Conservation (phyloP, 2,797 vertebrate genomes). For the Myiothlypis coronata region DNA sequence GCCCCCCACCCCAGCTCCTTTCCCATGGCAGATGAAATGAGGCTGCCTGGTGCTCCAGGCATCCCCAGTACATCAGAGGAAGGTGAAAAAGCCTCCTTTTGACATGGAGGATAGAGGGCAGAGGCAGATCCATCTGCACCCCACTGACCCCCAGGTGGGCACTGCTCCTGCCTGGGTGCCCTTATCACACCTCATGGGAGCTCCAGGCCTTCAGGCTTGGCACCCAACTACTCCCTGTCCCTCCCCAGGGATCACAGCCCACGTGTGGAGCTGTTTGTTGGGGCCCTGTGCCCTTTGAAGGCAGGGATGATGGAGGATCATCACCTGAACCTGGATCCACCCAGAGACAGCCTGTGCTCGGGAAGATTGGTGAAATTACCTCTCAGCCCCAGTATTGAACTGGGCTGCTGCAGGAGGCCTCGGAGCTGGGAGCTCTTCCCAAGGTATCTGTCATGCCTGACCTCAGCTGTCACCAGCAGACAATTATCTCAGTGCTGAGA, state of each 20-base stretch:
- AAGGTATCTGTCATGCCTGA: constrained; percentile 48
- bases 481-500: constrained; percentile 52
- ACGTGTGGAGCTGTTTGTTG: rapidly evolving
- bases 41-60: rapidly evolving
- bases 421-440: background rate
- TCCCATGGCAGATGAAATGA: background rate
- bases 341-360: background rate
- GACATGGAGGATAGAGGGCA: background rate
- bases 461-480: constrained; percentile 57
- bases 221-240: background rate
- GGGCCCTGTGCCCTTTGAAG: background rate
- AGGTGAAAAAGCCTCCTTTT: background rate
- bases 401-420: background rate
- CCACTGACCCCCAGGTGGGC: background rate
- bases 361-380: background rate
- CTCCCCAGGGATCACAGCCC: rapidly evolving
- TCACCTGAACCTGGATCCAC: rapidly evolving
- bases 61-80: background rate
- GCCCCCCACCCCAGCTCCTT: background rate
- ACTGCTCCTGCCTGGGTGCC: background rate
- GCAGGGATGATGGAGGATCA: background rate
- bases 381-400: background rate
- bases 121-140: background rate
- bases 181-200: background rate
- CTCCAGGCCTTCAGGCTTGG: background rate